Evolutionary conservation across 2,888 invertebrate species (phyloP).

Genomic region (Synanthedon myopaeformis): DNA sequence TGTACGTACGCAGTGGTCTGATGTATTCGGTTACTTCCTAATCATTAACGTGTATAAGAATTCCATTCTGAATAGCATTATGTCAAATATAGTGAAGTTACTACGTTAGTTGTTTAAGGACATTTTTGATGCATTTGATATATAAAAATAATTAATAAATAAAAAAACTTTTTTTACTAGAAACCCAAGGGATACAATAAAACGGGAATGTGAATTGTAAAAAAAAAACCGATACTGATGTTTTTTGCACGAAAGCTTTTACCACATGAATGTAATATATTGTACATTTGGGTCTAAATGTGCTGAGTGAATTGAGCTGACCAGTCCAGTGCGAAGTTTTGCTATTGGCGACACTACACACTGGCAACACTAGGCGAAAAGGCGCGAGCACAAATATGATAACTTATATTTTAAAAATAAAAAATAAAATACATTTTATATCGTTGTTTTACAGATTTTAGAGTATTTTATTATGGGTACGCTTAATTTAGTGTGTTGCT

Average conservation of each 20-base stretch:
- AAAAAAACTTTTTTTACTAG: constrained; percentile 66
- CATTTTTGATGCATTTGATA: constrained; percentile 71
- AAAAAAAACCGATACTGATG: constrained; percentile 60
- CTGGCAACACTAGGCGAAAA: constrained; percentile 4
- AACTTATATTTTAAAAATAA: background rate
- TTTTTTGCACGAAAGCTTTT: constrained; percentile 63
- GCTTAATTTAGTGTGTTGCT: constrained; percentile 67
- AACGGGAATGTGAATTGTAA: constrained; percentile 56
- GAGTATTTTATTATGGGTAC: constrained; percentile 55
- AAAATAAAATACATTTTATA: constrained; percentile 24
- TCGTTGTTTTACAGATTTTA: constrained; percentile 60
- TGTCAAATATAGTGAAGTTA: constrained; percentile 50
- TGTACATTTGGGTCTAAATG: constrained; percentile 70
- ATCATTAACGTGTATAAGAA: constrained; percentile 52
- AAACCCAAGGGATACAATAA: constrained; percentile 54
- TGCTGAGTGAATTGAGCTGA: constrained; percentile 66
- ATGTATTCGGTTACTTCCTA: constrained; percentile 59
- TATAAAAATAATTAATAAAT: constrained; percentile 7
- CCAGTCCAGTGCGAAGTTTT: constrained; percentile 63
- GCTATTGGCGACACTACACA: constrained; percentile 56
- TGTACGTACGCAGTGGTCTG: constrained; percentile 61
- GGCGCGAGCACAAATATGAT: constrained; percentile 35
- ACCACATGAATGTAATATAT: constrained; percentile 67
- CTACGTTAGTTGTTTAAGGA: constrained; percentile 69
- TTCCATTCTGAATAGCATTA: constrained; percentile 57